Evolutionary conservation across 37 sponge, comb jelly and placozoan species (phyloP).

Genomic region (Crambe crambe): DNA sequence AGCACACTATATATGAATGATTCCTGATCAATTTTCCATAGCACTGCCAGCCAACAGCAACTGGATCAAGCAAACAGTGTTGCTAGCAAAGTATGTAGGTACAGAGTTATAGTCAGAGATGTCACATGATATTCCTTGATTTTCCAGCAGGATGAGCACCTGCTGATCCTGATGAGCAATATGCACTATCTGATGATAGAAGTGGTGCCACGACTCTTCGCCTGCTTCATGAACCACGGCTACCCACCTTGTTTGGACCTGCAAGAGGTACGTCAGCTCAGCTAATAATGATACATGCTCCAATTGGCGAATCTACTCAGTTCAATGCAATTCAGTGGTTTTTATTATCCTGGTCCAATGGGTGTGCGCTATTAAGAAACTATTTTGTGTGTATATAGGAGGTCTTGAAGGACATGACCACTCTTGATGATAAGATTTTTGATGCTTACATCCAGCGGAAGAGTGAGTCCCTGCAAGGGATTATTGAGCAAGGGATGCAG

Average conservation of each 20-base stretch:
- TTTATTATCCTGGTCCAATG: no score
- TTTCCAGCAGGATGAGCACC: slow-evolving; percentile 70
- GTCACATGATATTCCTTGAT: no score
- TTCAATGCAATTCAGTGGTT: no score
- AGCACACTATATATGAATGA: no score
- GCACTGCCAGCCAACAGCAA: no score
- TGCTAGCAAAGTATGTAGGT: no score
- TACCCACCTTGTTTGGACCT: slow-evolving; percentile 60
- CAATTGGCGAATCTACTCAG: no score
- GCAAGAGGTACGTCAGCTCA: slow-evolving; percentile 18
- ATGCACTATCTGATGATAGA: slow-evolving; percentile 59
- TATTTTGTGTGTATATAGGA: background rate
- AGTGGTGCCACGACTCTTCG: slow-evolving; percentile 73
- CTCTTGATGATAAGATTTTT: slow-evolving; percentile 71
- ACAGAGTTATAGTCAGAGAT: no score
- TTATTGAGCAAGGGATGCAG: slow-evolving; percentile 67
- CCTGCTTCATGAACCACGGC: slow-evolving; percentile 77
- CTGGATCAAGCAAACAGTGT: no score
- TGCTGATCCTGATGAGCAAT: slow-evolving; percentile 88
- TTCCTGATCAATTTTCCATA: no score
- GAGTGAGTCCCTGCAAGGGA: slow-evolving; percentile 39
- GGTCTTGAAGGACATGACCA: slow-evolving; percentile 34
- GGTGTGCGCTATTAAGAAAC: background rate
- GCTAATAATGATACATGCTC: no score
- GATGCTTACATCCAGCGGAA: slow-evolving; percentile 73